Percentiles rank a stretch among this genome's conserved stretches.
Conservation (phyloP, 2,888 invertebrate genomes). For the Heliothis peltigera region DNA sequence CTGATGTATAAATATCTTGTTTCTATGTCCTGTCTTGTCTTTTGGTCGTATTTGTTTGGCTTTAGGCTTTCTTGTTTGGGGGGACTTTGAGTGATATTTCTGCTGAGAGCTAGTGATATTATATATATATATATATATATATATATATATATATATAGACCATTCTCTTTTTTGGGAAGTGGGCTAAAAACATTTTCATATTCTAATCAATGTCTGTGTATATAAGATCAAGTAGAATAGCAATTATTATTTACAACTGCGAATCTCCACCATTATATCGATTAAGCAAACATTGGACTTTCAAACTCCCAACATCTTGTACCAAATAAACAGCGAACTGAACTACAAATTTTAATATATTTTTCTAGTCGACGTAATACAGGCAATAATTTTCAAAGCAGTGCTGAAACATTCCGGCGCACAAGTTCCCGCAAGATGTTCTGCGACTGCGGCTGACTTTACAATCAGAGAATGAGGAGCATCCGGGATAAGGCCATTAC, state of each 20-base stretch:
- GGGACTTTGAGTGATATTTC: too few relatives aligned
- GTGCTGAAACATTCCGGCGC: slow-evolving; percentile 44
- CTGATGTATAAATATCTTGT: slow-evolving; percentile 34
- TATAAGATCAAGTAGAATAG: too few relatives aligned
- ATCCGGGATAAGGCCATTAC: slow-evolving; percentile 26
- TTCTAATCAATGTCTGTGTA: too few relatives aligned
- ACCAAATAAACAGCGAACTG: background rate
- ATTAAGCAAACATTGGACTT: too few relatives aligned
- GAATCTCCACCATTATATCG: too few relatives aligned
- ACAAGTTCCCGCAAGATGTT: slow-evolving; percentile 60
- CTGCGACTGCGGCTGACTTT: slow-evolving; percentile 60
- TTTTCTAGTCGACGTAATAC: slow-evolving; percentile 15
- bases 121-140: too few relatives aligned
- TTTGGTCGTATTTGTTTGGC: slow-evolving; percentile 9
- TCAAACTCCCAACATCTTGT: background rate
- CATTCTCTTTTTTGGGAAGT: too few relatives aligned
- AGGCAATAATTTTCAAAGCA: slow-evolving; percentile 38
- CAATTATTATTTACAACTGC: too few relatives aligned
- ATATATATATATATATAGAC: too few relatives aligned
- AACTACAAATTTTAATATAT: slow-evolving; percentile 9
- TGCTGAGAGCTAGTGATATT: too few relatives aligned
- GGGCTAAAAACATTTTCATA: too few relatives aligned
- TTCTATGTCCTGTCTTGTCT: slow-evolving; percentile 24
- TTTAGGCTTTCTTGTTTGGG: slow-evolving; percentile 4
- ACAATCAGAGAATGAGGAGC: slow-evolving; percentile 61